These are phyloP conservation scores for Onthophagus taurus DNA, from an alignment of 1,140 invertebrate species.

Conservation along the genomic window DNA sequence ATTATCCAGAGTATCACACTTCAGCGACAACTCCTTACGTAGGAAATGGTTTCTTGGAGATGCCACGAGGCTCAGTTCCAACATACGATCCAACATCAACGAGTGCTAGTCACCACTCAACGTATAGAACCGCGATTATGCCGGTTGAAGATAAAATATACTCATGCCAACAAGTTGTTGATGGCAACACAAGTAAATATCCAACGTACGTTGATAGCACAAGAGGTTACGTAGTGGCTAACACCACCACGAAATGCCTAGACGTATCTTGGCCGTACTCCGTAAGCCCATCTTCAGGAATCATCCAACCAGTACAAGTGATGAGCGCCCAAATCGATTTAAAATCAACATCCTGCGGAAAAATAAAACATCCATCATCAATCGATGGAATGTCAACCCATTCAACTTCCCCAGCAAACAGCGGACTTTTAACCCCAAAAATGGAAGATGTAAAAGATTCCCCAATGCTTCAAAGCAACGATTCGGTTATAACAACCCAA, in stretches of 20 bases:
- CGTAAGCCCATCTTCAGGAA: constrained; percentile 40
- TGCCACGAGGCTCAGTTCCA: constrained; percentile 42
- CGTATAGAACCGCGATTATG: constrained; percentile 37
- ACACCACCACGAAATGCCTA: constrained; percentile 38
- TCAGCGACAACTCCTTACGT: constrained; percentile 51
- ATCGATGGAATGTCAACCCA: constrained; percentile 44
- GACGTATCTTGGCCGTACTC: constrained; percentile 40
- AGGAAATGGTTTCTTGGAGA: constrained; percentile 70
- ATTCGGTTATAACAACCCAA: constrained; percentile 39
- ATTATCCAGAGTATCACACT: constrained; percentile 71
- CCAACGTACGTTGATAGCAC: constrained; percentile 40
- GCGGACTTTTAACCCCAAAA: constrained; percentile 51
- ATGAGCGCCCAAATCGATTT: constrained; percentile 38
- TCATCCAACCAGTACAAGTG: constrained; percentile 42
- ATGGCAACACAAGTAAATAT: constrained; percentile 37
- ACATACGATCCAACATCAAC: constrained; percentile 45
- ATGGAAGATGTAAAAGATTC: constrained; percentile 53
- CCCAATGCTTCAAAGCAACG: constrained; percentile 35
- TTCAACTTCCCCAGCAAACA: constrained; percentile 45
- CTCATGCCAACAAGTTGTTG: constrained; percentile 48
- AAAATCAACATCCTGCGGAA: constrained; percentile 33
- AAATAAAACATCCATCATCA: constrained; percentile 44
- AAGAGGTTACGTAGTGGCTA: constrained; percentile 46
- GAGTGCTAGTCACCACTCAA: constrained; percentile 43
- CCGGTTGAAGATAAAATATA: constrained; percentile 53